Conservation (phyloP, 2,888 invertebrate genomes). For the Drosophila austrosaltans region DNA sequence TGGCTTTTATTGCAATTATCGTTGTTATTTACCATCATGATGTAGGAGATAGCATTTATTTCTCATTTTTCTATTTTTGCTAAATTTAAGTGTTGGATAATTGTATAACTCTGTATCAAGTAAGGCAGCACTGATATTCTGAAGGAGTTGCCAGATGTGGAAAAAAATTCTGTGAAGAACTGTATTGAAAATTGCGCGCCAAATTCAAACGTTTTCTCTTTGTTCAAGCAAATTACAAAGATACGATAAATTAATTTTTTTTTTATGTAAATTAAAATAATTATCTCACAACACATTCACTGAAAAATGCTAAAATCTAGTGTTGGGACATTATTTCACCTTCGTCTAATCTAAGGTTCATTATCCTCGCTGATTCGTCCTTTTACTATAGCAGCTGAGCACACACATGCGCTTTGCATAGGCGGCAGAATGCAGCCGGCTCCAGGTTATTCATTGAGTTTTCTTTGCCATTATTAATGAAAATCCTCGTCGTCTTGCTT, state of each 20-base stretch:
- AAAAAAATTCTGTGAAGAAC: neutral
- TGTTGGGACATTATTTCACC: neutral
- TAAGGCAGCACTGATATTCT: neutral
- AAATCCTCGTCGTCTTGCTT: constrained; percentile 33
- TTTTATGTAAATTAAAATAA: too few species aligned
- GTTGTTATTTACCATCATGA: neutral
- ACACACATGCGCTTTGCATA: constrained; percentile 64
- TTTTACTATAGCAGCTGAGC: constrained; percentile 51
- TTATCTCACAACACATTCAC: too few species aligned
- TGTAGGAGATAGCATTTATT: neutral
- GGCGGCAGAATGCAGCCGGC: constrained; percentile 50
- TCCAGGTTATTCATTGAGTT: constrained; percentile 51
- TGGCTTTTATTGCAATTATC: neutral
- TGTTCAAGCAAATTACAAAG: neutral
- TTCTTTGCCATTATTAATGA: constrained; percentile 61
- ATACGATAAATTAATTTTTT: too few species aligned
- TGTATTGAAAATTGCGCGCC: neutral
- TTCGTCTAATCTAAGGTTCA: constrained; percentile 47
- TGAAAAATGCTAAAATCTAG: too few species aligned
- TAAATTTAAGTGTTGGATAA: neutral
- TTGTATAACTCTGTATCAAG: too few species aligned
- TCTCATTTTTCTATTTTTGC: neutral
- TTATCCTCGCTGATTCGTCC: constrained; percentile 44
- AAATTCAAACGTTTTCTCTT: neutral
- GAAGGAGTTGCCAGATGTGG: neutral